Conservation (phyloP, 2,888 invertebrate species). For the Nemapogon koenigi region DNA sequence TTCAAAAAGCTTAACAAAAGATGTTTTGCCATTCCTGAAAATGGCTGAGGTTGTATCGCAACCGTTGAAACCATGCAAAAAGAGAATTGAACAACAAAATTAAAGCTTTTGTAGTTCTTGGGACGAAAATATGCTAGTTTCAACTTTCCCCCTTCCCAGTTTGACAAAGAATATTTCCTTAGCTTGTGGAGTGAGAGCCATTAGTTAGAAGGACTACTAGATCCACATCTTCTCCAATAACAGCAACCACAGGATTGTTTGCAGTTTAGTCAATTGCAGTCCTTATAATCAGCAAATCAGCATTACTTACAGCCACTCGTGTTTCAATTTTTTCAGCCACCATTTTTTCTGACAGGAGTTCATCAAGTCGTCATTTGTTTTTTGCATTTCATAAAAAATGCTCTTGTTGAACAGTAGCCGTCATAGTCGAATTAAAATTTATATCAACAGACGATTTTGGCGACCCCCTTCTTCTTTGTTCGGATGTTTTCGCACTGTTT, state of each 20-base stretch:
- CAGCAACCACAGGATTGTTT: not conserved
- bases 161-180: not conserved
- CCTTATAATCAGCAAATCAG: not conserved
- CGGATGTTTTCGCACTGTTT: not conserved
- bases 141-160: conserved; percentile 2
- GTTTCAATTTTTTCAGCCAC: not conserved
- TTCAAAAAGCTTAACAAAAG: not conserved
- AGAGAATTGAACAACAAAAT: conserved; percentile 1
- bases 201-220: not conserved
- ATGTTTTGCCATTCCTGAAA: not conserved
- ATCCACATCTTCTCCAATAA: not conserved
- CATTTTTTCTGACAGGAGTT: not conserved
- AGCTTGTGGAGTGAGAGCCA: not conserved
- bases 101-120: not conserved
- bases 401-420: not conserved
- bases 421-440: not conserved
- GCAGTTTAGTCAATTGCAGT: not conserved
- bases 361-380: not conserved
- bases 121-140: not conserved
- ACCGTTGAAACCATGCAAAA: not conserved
- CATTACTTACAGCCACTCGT: not conserved
- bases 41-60: conserved; percentile 2
- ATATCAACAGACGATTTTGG: not conserved
- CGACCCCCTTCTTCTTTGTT: not conserved
- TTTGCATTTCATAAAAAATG: not conserved